phyloP scores from a whole-genome alignment of 1,140 invertebrate species.

The Propsilocerus akamusi region DNA sequence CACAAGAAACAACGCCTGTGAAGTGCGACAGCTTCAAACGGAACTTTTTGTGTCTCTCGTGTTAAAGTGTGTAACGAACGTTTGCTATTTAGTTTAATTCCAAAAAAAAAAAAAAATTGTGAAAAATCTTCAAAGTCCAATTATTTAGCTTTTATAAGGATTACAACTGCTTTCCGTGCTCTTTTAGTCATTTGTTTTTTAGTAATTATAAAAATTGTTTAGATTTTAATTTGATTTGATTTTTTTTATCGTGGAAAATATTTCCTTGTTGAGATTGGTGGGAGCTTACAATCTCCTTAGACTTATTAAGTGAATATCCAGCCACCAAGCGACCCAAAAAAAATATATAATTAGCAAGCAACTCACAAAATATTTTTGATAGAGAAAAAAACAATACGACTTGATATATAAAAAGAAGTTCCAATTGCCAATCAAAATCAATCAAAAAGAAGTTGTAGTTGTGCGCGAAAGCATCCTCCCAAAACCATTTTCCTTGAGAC shows the following conservation, averaged over 20 bases:
- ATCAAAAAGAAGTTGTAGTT: background rate
- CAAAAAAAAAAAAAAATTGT: background rate
- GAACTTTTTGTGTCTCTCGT: background rate
- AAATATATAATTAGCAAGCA: background rate
- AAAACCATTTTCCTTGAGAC: background rate
- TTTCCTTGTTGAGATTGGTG: conserved; percentile 1
- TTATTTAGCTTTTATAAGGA: background rate
- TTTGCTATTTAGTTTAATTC: background rate
- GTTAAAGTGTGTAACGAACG: background rate
- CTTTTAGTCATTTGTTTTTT: conserved; percentile 3
- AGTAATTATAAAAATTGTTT: background rate
- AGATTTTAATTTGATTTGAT: background rate
- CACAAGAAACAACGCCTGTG: conserved; percentile 2
- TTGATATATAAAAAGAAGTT: too few species aligned
- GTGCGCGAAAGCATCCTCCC: background rate
- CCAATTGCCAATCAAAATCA: conserved; percentile 2
- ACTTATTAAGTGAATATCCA: conserved; percentile 1
- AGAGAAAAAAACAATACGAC: background rate
- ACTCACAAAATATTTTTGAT: background rate
- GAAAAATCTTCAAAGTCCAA: background rate
- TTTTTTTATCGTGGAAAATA: background rate
- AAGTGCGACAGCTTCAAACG: background rate
- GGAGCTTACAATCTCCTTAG: background rate
- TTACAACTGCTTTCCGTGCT: background rate
- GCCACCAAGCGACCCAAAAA: background rate